phyloP scores from a whole-genome alignment of 2,888 invertebrate genomes.

The Dermolepida albohirtum region DNA sequence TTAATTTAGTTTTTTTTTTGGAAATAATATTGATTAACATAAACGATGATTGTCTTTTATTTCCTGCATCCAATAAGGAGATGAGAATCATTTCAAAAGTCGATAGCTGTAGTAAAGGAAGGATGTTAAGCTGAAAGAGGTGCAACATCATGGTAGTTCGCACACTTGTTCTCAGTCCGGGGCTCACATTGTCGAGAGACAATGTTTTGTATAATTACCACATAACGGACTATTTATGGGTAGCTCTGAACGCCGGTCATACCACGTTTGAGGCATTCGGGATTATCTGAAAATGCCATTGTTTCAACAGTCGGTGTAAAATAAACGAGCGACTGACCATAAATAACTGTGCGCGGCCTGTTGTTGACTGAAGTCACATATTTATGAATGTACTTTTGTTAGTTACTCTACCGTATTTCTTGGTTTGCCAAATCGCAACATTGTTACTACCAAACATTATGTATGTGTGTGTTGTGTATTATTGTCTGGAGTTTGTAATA shows the following conservation, averaged over 20 bases:
- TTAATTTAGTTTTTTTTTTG: no score
- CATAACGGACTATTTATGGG: conserved; percentile 60
- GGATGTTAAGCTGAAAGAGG: neutral
- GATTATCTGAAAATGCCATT: conserved; percentile 55
- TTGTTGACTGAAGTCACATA: conserved; percentile 53
- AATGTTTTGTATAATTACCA: conserved; percentile 61
- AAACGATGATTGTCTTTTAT: no score
- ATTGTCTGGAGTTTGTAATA: no score
- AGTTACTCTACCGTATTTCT: conserved; percentile 12
- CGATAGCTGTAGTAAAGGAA: neutral
- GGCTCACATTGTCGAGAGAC: conserved; percentile 58
- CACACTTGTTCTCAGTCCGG: conserved; percentile 25
- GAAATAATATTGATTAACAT: no score
- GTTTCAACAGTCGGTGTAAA: conserved; percentile 52
- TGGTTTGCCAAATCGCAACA: no score
- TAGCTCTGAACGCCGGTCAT: conserved; percentile 53
- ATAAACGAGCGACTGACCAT: conserved; percentile 52
- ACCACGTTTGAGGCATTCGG: conserved; percentile 56
- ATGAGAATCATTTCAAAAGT: no score
- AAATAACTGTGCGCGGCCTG: conserved; percentile 52
- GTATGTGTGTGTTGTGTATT: no score
- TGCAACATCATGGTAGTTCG: neutral
- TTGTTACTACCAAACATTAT: no score
- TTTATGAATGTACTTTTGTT: conserved; percentile 51
- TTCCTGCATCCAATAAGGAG: no score